A percentile compares a stretch with the other conserved stretches of the same genome.
phyloP scores from a whole-genome alignment of 2,797 vertebrate species.

The Vireo griseus region DNA sequence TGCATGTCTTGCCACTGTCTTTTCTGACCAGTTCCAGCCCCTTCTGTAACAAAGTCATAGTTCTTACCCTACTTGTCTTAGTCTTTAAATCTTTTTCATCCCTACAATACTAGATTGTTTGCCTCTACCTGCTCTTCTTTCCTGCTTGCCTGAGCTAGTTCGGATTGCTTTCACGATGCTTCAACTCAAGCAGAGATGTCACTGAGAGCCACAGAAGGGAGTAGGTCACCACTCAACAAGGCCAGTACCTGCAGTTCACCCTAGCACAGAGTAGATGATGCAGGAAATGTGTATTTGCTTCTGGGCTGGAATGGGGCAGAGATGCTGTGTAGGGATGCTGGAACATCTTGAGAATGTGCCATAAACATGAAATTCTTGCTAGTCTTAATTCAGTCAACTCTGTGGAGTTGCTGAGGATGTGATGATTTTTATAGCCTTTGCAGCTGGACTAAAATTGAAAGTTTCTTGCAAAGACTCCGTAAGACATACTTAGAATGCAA shows the following conservation, averaged over 20 bases:
- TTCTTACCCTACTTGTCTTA: neutral
- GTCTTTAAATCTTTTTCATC: neutral
- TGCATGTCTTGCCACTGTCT: neutral
- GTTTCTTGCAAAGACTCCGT: neutral
- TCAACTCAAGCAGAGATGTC: neutral
- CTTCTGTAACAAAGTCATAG: neutral
- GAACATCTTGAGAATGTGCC: neutral
- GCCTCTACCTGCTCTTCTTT: neutral
- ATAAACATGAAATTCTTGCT: neutral
- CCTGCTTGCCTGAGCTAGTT: neutral
- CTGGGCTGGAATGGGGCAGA: neutral
- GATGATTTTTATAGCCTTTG: neutral
- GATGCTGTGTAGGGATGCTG: neutral
- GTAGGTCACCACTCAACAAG: neutral
- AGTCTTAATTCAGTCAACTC: neutral
- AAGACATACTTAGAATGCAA: neutral
- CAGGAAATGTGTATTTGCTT: neutral
- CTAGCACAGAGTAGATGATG: neutral
- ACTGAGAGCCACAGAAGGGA: neutral
- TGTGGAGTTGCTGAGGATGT: neutral
- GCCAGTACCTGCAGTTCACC: neutral
- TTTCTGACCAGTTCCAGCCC: neutral
- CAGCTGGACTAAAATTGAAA: neutral
- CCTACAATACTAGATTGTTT: neutral
- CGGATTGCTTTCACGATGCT: neutral